Evolutionary conservation across 2,113 vertebrate genomes (phyloP), one percentile per base, ranked within the genome.

Genomic region (Otolemur garnettii): DNA sequence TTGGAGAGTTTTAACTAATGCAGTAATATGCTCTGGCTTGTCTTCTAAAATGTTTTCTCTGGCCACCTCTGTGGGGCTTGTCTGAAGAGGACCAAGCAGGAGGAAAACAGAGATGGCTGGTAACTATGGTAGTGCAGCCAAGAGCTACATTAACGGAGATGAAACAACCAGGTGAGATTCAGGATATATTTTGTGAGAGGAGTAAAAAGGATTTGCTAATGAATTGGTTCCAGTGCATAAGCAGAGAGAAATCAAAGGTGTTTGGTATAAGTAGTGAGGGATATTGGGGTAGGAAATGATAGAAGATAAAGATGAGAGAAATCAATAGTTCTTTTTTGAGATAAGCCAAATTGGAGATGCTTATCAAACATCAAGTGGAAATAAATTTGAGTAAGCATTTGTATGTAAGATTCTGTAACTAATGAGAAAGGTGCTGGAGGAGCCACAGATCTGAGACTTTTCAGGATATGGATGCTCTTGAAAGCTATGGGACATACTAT

Each of bases 271-370:
- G 19, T 5, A n/a, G 55, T 62, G 10, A 69, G 15, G 26, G 9
- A 62, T 33, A 55, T 21, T 94, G 6, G 11, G 17, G 45, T 57
- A 92, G 17, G 55, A 89, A 18, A 71, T 72, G 57, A 89, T 57
- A 24, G 14, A 93, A 22, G n/a, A 4, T 55, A 82, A 50, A 38
- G 30, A 57, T 87, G 22, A 57, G 18, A 89, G 45, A 96, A 86
- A 96, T 94, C 50, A 64, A 93, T 97, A 86, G 17, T 85, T 84
- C 85, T 82, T 87, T 77, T 85, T 62, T 28, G 22, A 94, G 21
- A 59, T 64, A 79, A 33, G 11, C 45, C 28, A 91, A 75, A 55
- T 86, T 53, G 82, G 79, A 95, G 77, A 91, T 83, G 21, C 9
- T 72, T 78, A 82, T 81, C 53, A 59, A 80, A 50, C 45, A 66